Base-by-base conservation (phyloP, 2,113 vertebrate genomes). In the Pseudorhombus dupliciocellatus region DNA sequence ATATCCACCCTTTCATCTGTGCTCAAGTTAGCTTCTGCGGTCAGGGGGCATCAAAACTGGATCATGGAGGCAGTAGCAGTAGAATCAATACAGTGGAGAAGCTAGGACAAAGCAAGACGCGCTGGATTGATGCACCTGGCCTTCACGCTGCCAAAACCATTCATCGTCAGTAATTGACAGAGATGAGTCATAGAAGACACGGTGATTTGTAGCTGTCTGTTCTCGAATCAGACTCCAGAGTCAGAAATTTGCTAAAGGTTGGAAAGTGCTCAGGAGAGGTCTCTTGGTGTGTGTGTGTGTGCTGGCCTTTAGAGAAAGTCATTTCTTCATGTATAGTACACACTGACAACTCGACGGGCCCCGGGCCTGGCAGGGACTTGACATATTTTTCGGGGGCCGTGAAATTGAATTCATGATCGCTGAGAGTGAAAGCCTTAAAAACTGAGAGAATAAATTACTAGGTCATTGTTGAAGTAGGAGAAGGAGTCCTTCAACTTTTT, bases 151-250 rank as follows among this genome's bases (percentile, higher is more conserved):
- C 81, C 76, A 77, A 67, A 85, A 61, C 64, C 88, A 87, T 90
- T 90, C 53, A 85, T 90, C 20, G 66, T 66, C 57, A 76, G 84
- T 91, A 91, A 91, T 91, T 91, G 90, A 91, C 90, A 88, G 66
- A 73, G 84, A 90, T 89, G 89, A 89, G 77, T 88, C 85, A 71
- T 59, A 72, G 83, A 60, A 12, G 59, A 69, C 42, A 50, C 28
- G 4, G 61, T 83, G 83, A 91, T 88, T 89, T 91, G 83, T 79
- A 79, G 80, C 80, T 70, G 84, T 84, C 82, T 58, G 66, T 60
- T 84, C 66, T 37, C 5, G 12, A 52, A 31, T 85, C 81, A 77
- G 60, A 60, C 40, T 40, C 25, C 1, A 2, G 30, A 84, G 67
- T 53, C 58, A 37, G 40, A 60, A 61, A 84, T 84, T 57, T 86